phyloP scores from a whole-genome alignment of 2,113 vertebrate species.

The Dipodomys merriami region DNA sequence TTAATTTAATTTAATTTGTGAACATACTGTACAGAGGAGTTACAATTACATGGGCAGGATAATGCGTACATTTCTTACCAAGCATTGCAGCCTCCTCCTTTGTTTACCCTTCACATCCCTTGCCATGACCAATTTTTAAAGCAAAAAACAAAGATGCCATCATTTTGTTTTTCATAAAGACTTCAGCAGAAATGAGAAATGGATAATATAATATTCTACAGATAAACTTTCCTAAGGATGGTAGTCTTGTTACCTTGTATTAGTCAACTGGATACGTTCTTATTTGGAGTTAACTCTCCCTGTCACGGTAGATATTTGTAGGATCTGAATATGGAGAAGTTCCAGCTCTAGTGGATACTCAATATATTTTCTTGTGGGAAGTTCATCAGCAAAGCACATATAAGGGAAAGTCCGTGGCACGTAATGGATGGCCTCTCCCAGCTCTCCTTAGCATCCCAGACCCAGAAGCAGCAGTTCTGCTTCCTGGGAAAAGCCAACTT shows the following conservation, averaged over 20 bases:
- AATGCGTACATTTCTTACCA: too few species aligned
- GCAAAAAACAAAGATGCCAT: not conserved
- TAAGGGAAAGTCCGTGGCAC: slow-evolving; percentile 29
- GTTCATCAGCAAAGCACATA: slow-evolving; percentile 1
- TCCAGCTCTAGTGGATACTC: not conserved
- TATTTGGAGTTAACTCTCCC: not conserved
- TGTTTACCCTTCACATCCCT: too few species aligned
- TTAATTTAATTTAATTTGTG: too few species aligned
- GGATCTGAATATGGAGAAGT: not conserved
- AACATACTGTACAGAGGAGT: too few species aligned
- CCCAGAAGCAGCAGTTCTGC: slow-evolving; percentile 15
- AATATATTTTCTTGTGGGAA: slow-evolving; percentile 8
- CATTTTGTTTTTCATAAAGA: slow-evolving; percentile 1
- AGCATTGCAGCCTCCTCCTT: too few species aligned
- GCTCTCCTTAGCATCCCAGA: not conserved
- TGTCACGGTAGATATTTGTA: not conserved
- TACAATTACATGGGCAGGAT: too few species aligned
- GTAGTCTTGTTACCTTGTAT: not conserved
- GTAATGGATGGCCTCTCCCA: not conserved
- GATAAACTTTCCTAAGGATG: slow-evolving; percentile 16
- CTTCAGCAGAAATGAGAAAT: not conserved
- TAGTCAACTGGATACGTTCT: not conserved
- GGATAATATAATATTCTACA: not conserved
- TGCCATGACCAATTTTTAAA: too few species aligned
- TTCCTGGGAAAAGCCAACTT: slow-evolving; percentile 53